Evolutionary conservation across 2,888 invertebrate species (phyloP), one percentile per base, ranked within the genome.

Genomic region (Liodrosophila aerea): DNA sequence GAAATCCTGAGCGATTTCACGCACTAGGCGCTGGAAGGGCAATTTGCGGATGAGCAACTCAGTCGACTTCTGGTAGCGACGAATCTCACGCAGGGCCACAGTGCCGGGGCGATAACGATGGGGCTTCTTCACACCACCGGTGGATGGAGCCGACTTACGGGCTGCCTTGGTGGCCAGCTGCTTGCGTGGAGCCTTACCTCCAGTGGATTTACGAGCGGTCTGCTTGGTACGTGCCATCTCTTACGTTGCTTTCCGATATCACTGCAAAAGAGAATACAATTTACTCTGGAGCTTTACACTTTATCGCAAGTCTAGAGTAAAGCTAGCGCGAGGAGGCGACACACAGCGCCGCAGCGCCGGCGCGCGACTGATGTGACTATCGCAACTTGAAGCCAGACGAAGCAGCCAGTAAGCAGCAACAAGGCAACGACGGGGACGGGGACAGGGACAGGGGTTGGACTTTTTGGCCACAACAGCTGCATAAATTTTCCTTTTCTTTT

Each of bases 1-100:
- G 94, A 98, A 98, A 90, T 98, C 97, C 89, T 98, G 97, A 1
- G 98, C 98, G 87, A 98, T 98, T 94, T 98, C 98, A 93, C 98
- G 94, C 77, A 98, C 98, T 87, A 98, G 92, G 85, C 97, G 95
- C 91, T 98, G 98, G 94, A 98, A 98, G 3, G 98, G 98, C 91
- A 98, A 92, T 91, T 98, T 98, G 88, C 97, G 94, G 92, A 98
- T 98, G 82, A 98, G 92, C 93, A 98, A 93, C 91, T 98, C 98
- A 4, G 98, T 98, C 1, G 96, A 96, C 90, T 98, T 98, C 91
- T 98, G 98, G 91, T 98, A 98, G 91, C 98, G 95, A 92, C 98
- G 94, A 90, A 98, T 98, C 93, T 98, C 98, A 92, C 98, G 94
- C 87, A 98, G 95, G 71, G 98, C 98, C 64, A 98, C 98, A 29